Base-by-base conservation (phyloP, 2,888 invertebrate genomes). In the Aphidoletes aphidimyza region DNA sequence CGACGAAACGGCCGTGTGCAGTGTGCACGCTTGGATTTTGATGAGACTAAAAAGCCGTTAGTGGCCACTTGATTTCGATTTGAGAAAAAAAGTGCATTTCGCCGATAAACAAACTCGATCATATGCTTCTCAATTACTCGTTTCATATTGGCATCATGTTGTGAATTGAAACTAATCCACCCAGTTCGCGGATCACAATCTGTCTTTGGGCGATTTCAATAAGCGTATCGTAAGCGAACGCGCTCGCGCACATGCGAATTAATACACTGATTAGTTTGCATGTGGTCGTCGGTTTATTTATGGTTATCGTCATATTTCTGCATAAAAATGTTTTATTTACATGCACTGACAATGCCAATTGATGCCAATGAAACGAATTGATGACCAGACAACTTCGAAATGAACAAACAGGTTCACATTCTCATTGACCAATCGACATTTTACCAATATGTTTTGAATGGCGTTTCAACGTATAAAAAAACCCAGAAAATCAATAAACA, bases 71-170 rank as follows among this genome's bases (percentile, higher is more conserved):
- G 69, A 69, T 69, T n/a, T 69, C 34, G 69, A 69, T 69, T 69
- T 5, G 26, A 69, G 14, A 30, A 2, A 5, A 6, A 30, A 11
- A 30, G 47, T 34, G 42, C 42, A 42, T 69, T 54, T 69, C 30
- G 34, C 69, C 69, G 69, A 69, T 69, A 69, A 69, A 14, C 8
- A 26, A 69, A 69, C 69, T 69, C 34, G 69, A 69, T 69, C 37
- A 81, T 37, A 37, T 37, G 81, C 81, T 81, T 81, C 81, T 81
- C 81, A 81, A n/a, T 81, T 81, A 81, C 81, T 37, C 81, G 11
- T 81, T 36, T 8, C 17, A 19, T 59, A 3, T 17, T 0, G 81
- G 37, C 37, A 36, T 36, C 81, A 81, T 81, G 81, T 81, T 37
- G 81, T 8, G 37, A 81, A 81, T 81, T 37, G 37, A 37, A 81